phyloP scores from a whole-genome alignment of 2,888 invertebrate genomes.

The Cynaeus angustus region DNA sequence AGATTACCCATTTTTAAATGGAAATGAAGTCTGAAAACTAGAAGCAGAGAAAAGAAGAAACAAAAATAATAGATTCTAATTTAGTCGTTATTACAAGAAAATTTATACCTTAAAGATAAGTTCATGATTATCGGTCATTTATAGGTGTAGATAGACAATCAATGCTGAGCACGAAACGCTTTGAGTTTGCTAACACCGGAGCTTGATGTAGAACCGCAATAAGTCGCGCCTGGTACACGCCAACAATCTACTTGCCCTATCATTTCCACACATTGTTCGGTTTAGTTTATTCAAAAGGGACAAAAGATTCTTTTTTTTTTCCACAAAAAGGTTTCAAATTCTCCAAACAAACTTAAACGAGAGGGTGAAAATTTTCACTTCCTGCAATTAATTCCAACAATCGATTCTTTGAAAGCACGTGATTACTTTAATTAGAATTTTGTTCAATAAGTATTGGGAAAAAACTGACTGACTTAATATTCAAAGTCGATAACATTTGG shows the following conservation, averaged over 20 bases:
- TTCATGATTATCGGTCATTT: constrained; percentile 54
- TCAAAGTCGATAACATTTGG: background rate
- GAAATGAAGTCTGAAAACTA: no score
- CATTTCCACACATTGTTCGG: constrained; percentile 36
- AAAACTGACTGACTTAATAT: background rate
- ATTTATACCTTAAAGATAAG: background rate
- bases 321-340: background rate
- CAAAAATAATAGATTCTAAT: no score
- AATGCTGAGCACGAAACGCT: constrained; percentile 48
- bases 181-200: constrained; percentile 40
- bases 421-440: no score
- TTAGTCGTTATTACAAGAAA: no score
- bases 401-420: background rate
- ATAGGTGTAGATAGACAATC: constrained; percentile 56
- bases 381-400: background rate
- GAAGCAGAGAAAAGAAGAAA: no score
- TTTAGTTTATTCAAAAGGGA: background rate
- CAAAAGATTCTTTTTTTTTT: background rate
- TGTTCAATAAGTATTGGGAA: no score
- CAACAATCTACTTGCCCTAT: constrained; percentile 45
- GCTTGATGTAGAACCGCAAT: constrained; percentile 44
- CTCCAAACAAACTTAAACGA: constrained; percentile 3
- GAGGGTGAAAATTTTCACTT: no score
- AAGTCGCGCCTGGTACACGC: constrained; percentile 58
- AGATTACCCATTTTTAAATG: no score